Base-by-base conservation (phyloP, 2,888 invertebrate species). In the Carabus problematicus region DNA sequence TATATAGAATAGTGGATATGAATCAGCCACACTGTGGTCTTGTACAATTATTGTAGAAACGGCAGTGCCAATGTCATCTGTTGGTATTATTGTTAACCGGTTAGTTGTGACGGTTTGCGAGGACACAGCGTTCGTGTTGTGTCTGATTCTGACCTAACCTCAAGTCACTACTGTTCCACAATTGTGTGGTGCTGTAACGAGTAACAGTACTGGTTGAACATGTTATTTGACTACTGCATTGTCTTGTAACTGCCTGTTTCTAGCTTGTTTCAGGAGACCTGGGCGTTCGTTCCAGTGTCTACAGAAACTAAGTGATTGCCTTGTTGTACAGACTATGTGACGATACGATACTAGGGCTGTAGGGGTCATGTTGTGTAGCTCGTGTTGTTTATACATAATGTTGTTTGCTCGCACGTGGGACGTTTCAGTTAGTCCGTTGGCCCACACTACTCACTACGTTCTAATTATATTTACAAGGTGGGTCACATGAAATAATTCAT, bases 281-380 rank as follows among this genome's bases (percentile, higher is more conserved):
- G 69, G 69, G 69, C 69, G 69, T 69, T 69, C 62, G 69, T 69
- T 69, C 69, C 69, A 69, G 69, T 69, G 69, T 69, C 69, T 61
- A 56, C 55, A 69, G 69, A 69, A 69, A 69, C 69, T 61, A 39
- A 64, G 42, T 68, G 66, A 43, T 16, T 59, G 59, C 56, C 56
- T 42, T 40, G 58, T 66, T 67, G 69, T 69, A 69, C 69, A 69
- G 69, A 69, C 69, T 69, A 56, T 68, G 61, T 61, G 61, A 67
- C 42, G 18, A 39, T 60, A 60, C 52, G 52, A 52, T 52, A 52
- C 16, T 52, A 52, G 52, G 52, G 18, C 52, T 18, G 64, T 19
- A 56, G 55, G 56, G 47, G 47, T 66, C 66, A 66, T 68, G 67
- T 68, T 69, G 62, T 69, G 62, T 67, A 67, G 67, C 67, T 67